Conservation (phyloP, 2,888 invertebrate genomes). For the Hirtodrosophila alboralis region DNA sequence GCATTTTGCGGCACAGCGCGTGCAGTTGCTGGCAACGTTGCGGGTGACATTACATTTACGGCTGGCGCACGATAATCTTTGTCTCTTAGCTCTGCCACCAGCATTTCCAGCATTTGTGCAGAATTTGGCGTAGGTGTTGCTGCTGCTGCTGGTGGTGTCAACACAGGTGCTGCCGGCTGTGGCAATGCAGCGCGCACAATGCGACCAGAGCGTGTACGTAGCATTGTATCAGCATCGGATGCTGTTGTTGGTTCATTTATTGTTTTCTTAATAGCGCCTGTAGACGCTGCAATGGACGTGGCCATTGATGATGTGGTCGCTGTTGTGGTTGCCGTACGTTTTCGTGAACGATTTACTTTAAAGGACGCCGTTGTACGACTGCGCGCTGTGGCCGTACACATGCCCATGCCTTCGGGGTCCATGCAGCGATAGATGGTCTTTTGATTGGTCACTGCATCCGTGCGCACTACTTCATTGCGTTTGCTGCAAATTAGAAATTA, state of each 20-base stretch:
- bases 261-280: neutral
- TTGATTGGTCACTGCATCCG: constrained; percentile 72
- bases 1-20: constrained; percentile 75
- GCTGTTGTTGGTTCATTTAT: constrained; percentile 3
- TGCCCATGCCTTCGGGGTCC: constrained; percentile 74
- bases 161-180: constrained; percentile 1
- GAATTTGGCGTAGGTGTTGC: constrained; percentile 28
- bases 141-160: constrained; percentile 15
- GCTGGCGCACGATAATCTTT: constrained; percentile 57
- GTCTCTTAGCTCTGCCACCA: constrained; percentile 72
- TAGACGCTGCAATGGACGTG: neutral
- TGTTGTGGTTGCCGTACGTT: constrained; percentile 33
- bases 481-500: constrained; percentile 53
- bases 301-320: neutral
- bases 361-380: constrained; percentile 8
- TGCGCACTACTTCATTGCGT: constrained; percentile 80
- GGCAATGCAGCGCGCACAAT: constrained; percentile 55
- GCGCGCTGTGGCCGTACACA: constrained; percentile 35
- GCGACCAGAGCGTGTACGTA: constrained; percentile 77
- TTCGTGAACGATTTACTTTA: constrained; percentile 63
- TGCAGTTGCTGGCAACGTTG: neutral
- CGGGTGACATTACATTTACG: neutral
- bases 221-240: constrained; percentile 15
- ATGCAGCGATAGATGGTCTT: constrained; percentile 81
- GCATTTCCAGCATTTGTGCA: constrained; percentile 58